Base-by-base conservation (phyloP, 2,888 invertebrate species). In the Andrena hattorfiana region DNA sequence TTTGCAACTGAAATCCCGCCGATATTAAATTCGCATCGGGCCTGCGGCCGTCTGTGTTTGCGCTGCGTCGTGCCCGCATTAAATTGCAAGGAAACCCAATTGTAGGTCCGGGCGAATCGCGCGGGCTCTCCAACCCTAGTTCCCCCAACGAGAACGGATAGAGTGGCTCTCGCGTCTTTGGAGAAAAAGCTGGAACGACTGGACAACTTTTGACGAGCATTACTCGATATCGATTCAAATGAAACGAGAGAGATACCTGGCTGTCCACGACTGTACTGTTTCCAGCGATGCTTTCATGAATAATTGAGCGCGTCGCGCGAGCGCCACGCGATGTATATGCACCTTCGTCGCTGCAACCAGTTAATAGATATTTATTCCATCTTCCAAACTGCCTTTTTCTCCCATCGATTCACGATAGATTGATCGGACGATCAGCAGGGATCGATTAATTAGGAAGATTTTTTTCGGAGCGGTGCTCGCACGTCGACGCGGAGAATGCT, bases 1-100 rank as follows among this genome's bases (percentile, higher is more conserved):
- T 81, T 84, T 84, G 85, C 81, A 69, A 81, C 76, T 84, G 87
- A 84, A 87, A 85, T 86, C 79, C 85, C 73, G 68, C 69, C 80
- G 64, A 81, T 81, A 81, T 81, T 81, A 81, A 82, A 82, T 82
- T 82, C 81, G 82, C 83, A 82, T 82, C 81, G 81, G 69, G 26
- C 60, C 74, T 62, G 81, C 67, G 75, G 75, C 75, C 72, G 76
- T 72, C 83, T 72, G 71, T 83, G 82, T 83, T 83, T 83, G 77
- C 68, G 66, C 62, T 73, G 76, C 69, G 77, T 75, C 75, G 66
- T 75, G 62, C 35, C 60, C 81, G 81, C 71, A 69, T 82, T 82
- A 69, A 74, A 81, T 81, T 80, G 73, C 81, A 81, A 81, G 81
- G 56, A 74, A 23, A 60, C n/a, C 30, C 16, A 4, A 28, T 48